phyloP scores from a whole-genome alignment of 2,888 invertebrate species.

The Epiblema foenella region DNA sequence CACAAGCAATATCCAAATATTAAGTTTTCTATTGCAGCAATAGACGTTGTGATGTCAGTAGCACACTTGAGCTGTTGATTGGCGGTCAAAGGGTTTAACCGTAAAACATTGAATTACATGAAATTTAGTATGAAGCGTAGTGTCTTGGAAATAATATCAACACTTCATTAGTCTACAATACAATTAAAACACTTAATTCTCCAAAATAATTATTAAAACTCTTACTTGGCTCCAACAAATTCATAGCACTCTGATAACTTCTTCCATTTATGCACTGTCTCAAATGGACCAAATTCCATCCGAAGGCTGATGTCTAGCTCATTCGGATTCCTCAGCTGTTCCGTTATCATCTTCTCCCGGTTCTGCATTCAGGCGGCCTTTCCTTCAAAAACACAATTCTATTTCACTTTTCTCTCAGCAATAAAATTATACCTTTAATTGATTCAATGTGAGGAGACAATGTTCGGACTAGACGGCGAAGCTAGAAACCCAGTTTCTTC shows the following conservation, averaged over 20 bases:
- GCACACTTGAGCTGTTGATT: too few relatives aligned
- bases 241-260: conserved; percentile 98
- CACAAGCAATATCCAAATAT: conserved; percentile 61
- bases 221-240: conserved; percentile 96
- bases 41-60: too few relatives aligned
- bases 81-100: too few relatives aligned
- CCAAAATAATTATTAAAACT: not conserved
- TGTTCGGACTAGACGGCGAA: conserved; percentile 11
- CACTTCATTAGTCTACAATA: too few relatives aligned
- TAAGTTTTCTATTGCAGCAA: too few relatives aligned
- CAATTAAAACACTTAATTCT: not conserved
- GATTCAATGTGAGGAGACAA: not conserved
- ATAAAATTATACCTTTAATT: not conserved
- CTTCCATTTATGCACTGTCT: conserved; percentile 96
- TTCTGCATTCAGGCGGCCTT: conserved; percentile 60
- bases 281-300: conserved; percentile 96
- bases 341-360: conserved; percentile 74
- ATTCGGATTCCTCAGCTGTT: conserved; percentile 77
- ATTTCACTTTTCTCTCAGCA: not conserved
- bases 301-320: conserved; percentile 89
- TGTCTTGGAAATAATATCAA: not conserved
- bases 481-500: conserved; percentile 40
- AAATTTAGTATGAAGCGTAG: not conserved
- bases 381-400: conserved; percentile 26
- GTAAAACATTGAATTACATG: too few relatives aligned